phyloP scores from a whole-genome alignment of 2,797 vertebrate genomes.

The Phylloscopus collybita region DNA sequence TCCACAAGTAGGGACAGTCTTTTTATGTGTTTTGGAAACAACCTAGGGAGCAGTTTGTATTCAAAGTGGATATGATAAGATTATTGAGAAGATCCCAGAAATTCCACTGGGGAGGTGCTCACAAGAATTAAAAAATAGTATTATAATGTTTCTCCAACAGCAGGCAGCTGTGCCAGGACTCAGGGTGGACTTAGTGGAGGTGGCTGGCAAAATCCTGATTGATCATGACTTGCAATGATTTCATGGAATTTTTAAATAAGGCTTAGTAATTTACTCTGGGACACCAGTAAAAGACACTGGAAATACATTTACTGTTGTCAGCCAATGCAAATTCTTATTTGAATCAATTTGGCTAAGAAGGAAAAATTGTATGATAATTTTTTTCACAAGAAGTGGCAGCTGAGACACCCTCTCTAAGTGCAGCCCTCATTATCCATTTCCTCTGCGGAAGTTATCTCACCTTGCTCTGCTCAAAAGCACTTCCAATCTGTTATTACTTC shows the following conservation, averaged over 20 bases:
- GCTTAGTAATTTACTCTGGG: neutral
- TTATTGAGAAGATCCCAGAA: neutral
- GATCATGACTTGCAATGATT: neutral
- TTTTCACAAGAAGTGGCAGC: neutral
- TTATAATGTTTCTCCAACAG: neutral
- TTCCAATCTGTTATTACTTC: conserved; percentile 19
- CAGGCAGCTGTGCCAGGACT: neutral
- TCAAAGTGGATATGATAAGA: neutral
- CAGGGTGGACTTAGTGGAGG: neutral
- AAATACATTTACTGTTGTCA: neutral
- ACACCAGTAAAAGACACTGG: neutral
- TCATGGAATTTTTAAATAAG: neutral
- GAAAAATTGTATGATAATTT: neutral
- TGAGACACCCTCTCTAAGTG: neutral
- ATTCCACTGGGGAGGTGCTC: neutral
- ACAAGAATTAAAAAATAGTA: neutral
- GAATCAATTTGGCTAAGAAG: neutral
- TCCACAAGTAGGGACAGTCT: neutral
- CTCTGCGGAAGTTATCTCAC: neutral
- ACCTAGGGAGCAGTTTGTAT: neutral
- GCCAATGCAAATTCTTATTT: neutral
- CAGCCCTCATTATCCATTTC: neutral
- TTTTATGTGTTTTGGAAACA: neutral
- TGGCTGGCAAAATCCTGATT: neutral
- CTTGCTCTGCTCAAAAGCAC: conserved; percentile 10